These are phyloP conservation scores for Prunella fulvescens DNA, from an alignment of 2,113 vertebrate species.

Conservation along the genomic window DNA sequence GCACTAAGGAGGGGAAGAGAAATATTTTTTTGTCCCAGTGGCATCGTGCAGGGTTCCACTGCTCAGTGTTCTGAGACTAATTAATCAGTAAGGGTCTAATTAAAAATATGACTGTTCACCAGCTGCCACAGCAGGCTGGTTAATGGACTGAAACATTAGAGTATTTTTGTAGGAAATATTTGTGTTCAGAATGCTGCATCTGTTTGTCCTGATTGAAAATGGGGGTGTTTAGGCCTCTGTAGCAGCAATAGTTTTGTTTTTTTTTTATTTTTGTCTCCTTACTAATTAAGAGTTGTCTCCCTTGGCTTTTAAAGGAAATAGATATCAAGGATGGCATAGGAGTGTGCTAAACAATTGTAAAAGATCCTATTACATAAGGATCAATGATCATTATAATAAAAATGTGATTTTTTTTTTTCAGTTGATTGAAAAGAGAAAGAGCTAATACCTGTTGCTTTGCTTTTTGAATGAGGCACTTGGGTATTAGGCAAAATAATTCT, in stretches of 20 bases:
- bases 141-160: slow-evolving; percentile 38
- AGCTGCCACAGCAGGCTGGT: slow-evolving; percentile 55
- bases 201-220: neutral
- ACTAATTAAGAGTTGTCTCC: neutral
- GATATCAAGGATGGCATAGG: neutral
- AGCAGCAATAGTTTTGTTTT: neutral
- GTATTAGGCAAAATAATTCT: neutral
- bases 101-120: slow-evolving; percentile 70
- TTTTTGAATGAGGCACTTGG: neutral
- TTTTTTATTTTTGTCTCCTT: neutral
- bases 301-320: neutral
- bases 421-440: neutral
- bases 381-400: neutral
- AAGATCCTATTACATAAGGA: neutral
- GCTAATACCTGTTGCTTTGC: neutral
- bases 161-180: slow-evolving; percentile 31
- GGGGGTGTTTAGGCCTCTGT: fast-evolving
- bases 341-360: neutral
- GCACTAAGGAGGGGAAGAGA: neutral
- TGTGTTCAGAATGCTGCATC: neutral
- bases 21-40: slow-evolving; percentile 22
- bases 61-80: slow-evolving; percentile 67
- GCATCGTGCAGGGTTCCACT: neutral
- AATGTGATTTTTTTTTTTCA: neutral
- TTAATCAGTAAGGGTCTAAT: slow-evolving; percentile 72